Percentiles rank a stretch among this genome's conserved stretches.
Conservation (phyloP, 1,140 invertebrate genomes). For the Prorops nasuta region DNA sequence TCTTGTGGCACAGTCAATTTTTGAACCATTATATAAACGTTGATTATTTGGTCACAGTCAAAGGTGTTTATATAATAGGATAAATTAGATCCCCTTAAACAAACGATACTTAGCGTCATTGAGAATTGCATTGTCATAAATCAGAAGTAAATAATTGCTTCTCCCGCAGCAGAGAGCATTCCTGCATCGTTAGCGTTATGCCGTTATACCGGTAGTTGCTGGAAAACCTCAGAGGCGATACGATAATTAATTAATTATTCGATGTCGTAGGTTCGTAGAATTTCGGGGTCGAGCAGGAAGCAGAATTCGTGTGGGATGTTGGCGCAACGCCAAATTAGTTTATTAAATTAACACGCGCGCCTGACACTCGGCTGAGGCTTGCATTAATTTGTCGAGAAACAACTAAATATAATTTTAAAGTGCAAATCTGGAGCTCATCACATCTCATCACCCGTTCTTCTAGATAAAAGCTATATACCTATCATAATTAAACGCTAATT, state of each 20-base stretch:
- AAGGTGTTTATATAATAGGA: no score
- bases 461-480: no score
- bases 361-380: conserved; percentile 24
- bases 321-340: conserved; percentile 40
- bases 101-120: no score
- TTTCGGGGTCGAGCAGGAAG: conserved; percentile 27
- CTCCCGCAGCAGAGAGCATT: background rate
- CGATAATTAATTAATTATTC: conserved; percentile 38
- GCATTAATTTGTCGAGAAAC: conserved; percentile 10
- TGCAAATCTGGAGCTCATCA: no score
- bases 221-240: conserved; percentile 4
- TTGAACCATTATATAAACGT: no score
- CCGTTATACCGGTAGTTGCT: conserved; percentile 8
- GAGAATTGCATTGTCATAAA: background rate
- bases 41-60: no score
- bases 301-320: conserved; percentile 31
- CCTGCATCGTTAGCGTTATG: conserved; percentile 14
- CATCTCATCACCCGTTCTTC: no score
- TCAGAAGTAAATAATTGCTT: background rate
- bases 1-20: no score
- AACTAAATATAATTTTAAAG: no score
- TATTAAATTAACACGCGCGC: conserved; percentile 41
- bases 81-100: no score
- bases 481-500: no score
- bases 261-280: conserved; percentile 17